phyloP scores from a whole-genome alignment of 2,888 invertebrate species.

The Conus canariensis region DNA sequence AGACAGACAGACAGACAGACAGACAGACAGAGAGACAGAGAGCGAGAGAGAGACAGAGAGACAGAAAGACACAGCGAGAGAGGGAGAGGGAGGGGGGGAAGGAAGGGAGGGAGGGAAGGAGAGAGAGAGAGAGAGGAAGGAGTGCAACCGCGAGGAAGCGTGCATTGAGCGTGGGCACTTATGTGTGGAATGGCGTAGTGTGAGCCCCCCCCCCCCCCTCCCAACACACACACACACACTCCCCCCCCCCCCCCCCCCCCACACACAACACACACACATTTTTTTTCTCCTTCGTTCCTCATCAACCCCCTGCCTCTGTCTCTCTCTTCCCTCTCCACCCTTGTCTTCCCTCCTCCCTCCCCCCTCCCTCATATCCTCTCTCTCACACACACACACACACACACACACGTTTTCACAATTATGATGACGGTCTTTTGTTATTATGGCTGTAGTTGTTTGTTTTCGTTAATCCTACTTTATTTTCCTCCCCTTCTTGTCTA shows the following conservation, averaged over 20 bases:
- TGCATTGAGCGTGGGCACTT: not conserved
- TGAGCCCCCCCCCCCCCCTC: not conserved
- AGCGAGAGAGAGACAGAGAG: not conserved
- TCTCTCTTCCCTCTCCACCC: too few relatives aligned
- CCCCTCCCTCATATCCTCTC: too few relatives aligned
- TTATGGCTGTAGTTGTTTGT: too few relatives aligned
- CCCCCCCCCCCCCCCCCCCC: not conserved
- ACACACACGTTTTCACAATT: too few relatives aligned
- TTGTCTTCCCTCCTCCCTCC: too few relatives aligned
- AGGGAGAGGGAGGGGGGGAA: not conserved
- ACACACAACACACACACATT: too few relatives aligned
- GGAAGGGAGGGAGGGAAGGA: not conserved
- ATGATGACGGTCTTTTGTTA: too few relatives aligned
- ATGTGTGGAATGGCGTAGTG: too few relatives aligned
- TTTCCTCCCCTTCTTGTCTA: too few relatives aligned
- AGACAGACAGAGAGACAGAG: constrained; percentile 1
- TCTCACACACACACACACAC: too few relatives aligned
- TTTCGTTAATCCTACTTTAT: too few relatives aligned
- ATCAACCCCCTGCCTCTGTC: not conserved
- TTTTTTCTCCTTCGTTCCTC: not conserved
- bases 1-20: not conserved
- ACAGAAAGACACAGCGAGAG: too few relatives aligned
- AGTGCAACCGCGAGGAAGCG: not conserved
- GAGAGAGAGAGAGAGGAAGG: not conserved
- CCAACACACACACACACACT: not conserved